Evolutionary conservation across 92 coral and sea anemone species (phyloP).

Genomic region (Siderastrea siderea): DNA sequence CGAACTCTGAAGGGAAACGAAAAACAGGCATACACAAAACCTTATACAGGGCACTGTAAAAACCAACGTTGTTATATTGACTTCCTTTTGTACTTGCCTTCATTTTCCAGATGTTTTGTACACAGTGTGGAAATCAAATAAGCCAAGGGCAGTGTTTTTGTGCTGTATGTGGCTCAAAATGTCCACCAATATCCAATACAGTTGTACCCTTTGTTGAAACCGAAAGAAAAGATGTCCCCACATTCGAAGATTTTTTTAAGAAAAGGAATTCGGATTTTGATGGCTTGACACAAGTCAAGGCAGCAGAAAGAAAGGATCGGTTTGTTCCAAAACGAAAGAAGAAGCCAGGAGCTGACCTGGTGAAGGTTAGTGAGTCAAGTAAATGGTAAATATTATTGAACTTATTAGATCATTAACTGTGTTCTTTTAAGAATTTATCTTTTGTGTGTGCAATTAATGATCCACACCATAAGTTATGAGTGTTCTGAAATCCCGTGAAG

Average conservation of each 20-base stretch:
- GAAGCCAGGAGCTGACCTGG: neutral
- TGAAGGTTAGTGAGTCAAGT: neutral
- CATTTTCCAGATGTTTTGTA: constrained; percentile 28
- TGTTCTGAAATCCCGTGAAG: neutral
- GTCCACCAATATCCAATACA: neutral
- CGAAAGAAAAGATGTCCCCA: neutral
- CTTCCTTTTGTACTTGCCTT: neutral
- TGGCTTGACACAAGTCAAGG: neutral
- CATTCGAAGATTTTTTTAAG: neutral
- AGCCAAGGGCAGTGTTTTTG: constrained; percentile 26
- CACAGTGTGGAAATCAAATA: constrained; percentile 13
- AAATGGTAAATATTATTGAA: neutral
- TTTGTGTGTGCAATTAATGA: no score
- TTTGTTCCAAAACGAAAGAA: neutral
- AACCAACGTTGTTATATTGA: no score
- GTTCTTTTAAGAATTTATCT: no score
- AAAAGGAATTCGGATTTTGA: neutral
- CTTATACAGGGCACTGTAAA: no score
- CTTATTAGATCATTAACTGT: neutral
- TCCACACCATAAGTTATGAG: no score
- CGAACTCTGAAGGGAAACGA: no score
- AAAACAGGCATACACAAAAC: no score
- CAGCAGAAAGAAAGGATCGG: neutral
- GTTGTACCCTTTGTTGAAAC: neutral
- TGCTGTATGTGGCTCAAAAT: constrained; percentile 17